Percentiles rank a stretch among this genome's conserved stretches.
Evolutionary conservation across 1,140 invertebrate species (phyloP).

Genomic region (Drosophila repleta): DNA sequence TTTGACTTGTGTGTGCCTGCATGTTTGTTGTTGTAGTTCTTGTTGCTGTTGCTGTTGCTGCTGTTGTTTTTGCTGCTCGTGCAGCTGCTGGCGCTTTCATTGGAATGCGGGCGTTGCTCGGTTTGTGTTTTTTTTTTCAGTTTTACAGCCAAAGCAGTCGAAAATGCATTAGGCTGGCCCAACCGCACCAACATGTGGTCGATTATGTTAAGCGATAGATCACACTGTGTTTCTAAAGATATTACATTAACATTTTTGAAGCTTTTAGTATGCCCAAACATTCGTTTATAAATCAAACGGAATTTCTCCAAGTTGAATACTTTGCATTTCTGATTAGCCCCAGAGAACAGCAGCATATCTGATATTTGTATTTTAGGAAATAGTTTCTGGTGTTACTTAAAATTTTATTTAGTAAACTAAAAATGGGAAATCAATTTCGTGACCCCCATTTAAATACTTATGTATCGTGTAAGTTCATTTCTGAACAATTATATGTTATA

Average conservation of each 20-base stretch:
- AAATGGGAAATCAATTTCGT: no score
- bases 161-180: slow-evolving; percentile 59
- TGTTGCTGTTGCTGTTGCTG: slow-evolving; percentile 34
- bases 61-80: slow-evolving; percentile 44
- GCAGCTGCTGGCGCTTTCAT: slow-evolving; percentile 77
- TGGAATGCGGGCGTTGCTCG: slow-evolving; percentile 75
- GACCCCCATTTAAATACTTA: no score
- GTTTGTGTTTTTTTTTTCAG: slow-evolving; percentile 62
- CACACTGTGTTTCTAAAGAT: slow-evolving; percentile 53
- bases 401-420: not conserved
- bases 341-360: slow-evolving; percentile 4
- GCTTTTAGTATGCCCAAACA: slow-evolving; percentile 35
- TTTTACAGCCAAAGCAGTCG: slow-evolving; percentile 21
- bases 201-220: slow-evolving; percentile 39
- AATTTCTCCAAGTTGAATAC: slow-evolving; percentile 54
- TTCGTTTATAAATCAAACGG: slow-evolving; percentile 68
- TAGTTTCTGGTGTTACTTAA: not conserved
- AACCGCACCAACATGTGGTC: slow-evolving; percentile 60
- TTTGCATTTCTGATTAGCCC: slow-evolving; percentile 48
- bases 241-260: slow-evolving; percentile 73
- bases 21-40: slow-evolving; percentile 37
- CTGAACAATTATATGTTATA: no score
- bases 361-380: not conserved
- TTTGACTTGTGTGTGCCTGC: slow-evolving; percentile 78
- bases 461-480: no score